Percentiles rank a stretch among this genome's conserved stretches.
Evolutionary conservation across 2,888 invertebrate species (phyloP).

Genomic region (Megamerina dolium): DNA sequence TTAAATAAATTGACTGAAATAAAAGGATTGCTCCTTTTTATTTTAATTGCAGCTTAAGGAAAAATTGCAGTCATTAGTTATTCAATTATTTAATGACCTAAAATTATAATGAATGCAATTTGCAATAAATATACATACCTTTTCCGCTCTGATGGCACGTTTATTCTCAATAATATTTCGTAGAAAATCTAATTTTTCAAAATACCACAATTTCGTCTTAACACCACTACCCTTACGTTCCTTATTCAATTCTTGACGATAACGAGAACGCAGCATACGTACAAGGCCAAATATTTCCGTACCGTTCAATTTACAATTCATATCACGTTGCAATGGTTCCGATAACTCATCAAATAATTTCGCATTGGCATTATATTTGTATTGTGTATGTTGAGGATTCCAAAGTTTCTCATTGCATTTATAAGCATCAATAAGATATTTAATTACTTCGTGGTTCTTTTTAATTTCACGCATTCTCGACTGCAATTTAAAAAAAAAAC

Average conservation of each 20-base stretch:
- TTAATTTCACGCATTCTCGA: conserved; percentile 17
- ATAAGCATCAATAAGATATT: conserved; percentile 31
- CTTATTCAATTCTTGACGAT: conserved; percentile 33
- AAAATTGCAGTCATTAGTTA: no score
- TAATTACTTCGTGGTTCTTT: conserved; percentile 26
- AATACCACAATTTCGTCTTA: conserved; percentile 36
- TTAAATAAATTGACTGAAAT: no score
- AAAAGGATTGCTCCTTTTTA: no score
- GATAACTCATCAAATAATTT: conserved; percentile 32
- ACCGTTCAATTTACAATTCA: conserved; percentile 27
- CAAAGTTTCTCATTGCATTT: conserved; percentile 35
- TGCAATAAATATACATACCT: conserved; percentile 19
- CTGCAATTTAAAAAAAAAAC: conserved; percentile 6
- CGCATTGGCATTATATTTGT: conserved; percentile 37
- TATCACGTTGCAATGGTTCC: conserved; percentile 26
- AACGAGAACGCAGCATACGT: conserved; percentile 32
- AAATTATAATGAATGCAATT: no score
- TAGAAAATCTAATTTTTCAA: conserved; percentile 35
- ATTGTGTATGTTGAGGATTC: conserved; percentile 39
- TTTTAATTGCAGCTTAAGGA: no score
- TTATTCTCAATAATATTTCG: conserved; percentile 31
- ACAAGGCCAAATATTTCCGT: conserved; percentile 34
- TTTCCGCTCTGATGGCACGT: conserved; percentile 30
- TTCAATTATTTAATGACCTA: no score
- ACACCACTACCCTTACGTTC: conserved; percentile 26